phyloP scores from a whole-genome alignment of 1,140 invertebrate genomes.

The Leguminivora glycinivorella region DNA sequence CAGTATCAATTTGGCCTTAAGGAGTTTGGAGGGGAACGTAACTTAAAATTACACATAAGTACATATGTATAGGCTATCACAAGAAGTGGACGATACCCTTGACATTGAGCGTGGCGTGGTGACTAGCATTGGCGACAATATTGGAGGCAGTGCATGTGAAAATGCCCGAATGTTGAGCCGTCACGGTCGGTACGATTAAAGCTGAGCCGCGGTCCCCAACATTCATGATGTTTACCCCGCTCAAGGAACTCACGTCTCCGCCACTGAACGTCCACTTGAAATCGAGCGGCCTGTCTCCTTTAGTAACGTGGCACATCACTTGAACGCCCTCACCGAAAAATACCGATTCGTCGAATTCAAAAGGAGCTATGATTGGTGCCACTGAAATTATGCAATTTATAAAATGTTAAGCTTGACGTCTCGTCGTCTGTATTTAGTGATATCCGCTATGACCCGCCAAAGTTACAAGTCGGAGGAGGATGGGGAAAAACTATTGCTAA shows the following conservation, averaged over 20 bases:
- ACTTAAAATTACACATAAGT: neutral
- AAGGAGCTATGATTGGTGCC: conserved; percentile 70
- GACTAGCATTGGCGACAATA: conserved; percentile 84
- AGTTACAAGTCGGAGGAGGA: conserved; percentile 59
- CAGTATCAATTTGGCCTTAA: neutral
- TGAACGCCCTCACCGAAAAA: conserved; percentile 84
- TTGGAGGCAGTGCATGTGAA: conserved; percentile 90
- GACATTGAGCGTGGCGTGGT: conserved; percentile 82
- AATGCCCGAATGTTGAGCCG: conserved; percentile 85
- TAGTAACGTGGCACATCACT: conserved; percentile 83
- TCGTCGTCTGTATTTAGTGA: neutral
- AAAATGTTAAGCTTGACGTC: conserved; percentile 8
- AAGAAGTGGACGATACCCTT: conserved; percentile 61
- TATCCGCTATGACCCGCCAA: conserved; percentile 68
- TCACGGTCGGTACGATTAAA: conserved; percentile 80
- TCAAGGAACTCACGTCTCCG: conserved; percentile 74
- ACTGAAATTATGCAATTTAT: conserved; percentile 64
- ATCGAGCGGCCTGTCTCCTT: conserved; percentile 85
- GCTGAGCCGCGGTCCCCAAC: conserved; percentile 79
- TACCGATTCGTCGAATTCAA: conserved; percentile 76
- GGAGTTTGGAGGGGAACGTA: conserved; percentile 17
- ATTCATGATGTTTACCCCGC: conserved; percentile 80
- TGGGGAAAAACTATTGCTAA: conserved; percentile 42
- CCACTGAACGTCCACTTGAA: conserved; percentile 83
- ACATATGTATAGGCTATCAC: neutral